Base-by-base conservation (phyloP, 2,888 invertebrate species). In the Trachelus stipa region DNA sequence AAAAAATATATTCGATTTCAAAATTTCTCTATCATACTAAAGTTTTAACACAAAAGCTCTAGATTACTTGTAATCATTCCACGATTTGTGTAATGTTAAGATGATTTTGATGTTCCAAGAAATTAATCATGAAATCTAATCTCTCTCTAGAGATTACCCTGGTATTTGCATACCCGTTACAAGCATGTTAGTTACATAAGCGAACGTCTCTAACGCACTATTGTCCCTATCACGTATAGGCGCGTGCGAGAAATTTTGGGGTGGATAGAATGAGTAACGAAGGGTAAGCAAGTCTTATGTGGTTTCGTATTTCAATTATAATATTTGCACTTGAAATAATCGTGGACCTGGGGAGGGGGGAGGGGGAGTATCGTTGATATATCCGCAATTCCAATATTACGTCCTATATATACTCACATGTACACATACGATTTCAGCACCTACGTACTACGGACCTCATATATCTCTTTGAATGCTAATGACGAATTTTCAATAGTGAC, bases 311-410 rank as follows among this genome's bases (percentile, higher is more conserved):
- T 81, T 73, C 75, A 79, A 79, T 79, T 76, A 77, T 56, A 73
- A 71, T 77, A 81, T 79, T 81, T 78, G 76, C 76, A n/a, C 40
- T 34, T 34, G 76, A 75, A 79, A 80, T 80, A 79, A 79, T 31
- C 77, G 69, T 69, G 6, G 15, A 15, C 6, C 23, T 40, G 1
- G 23, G 40, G 31, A 1, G 31, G 31, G 31, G 31, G 31, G 31
- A 1, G 34, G 23, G 1, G 23, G 40, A 40, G 6, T 40, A 23
- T 40, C 40, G 15, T 23, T 15, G 23, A 40, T 15, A 40, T 23
- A 40, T 6, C 40, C 40, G 40, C 6, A 15, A 40, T 23, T 40
- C 23, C 23, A 40, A 40, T 40, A 6, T 15, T 4, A 23, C 9
- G 23, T 23, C 2, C 40, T 56, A 56, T 23, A 4, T 23, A 15